A percentile compares a stretch with the other conserved stretches of the same genome.
Evolutionary conservation across 2,113 vertebrate genomes (phyloP).

Genomic region (Arothron firmamentum): DNA sequence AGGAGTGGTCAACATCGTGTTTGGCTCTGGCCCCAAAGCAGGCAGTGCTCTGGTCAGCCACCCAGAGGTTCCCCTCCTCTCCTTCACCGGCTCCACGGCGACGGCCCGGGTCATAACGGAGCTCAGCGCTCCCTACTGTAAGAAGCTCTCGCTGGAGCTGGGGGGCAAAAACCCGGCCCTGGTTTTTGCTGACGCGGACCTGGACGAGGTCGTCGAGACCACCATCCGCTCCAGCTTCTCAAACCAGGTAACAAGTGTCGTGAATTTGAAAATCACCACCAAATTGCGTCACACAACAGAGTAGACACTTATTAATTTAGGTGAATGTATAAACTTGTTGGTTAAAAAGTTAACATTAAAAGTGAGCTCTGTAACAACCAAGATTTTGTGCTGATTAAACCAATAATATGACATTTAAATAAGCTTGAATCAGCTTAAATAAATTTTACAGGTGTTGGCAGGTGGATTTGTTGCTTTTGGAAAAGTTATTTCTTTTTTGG

Average conservation of each 20-base stretch:
- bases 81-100: slow-evolving; percentile 92
- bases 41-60: slow-evolving; percentile 90
- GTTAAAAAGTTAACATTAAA: no score
- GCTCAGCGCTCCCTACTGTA: slow-evolving; percentile 85
- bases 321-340: no score
- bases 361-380: no score
- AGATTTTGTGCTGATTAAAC: no score
- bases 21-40: slow-evolving; percentile 79
- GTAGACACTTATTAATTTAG: no score
- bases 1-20: slow-evolving; percentile 92
- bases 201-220: slow-evolving; percentile 83
- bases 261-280: no score
- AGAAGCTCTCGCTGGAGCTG: slow-evolving; percentile 92
- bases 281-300: no score
- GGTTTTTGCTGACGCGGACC: slow-evolving; percentile 87
- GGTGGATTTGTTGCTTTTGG: no score
- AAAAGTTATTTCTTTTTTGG: not conserved
- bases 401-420: no score
- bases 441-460: no score
- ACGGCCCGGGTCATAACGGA: slow-evolving; percentile 83
- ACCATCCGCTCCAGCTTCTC: slow-evolving; percentile 91
- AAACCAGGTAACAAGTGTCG: slow-evolving; percentile 82
- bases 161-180: slow-evolving; percentile 95
- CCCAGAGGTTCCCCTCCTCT: slow-evolving; percentile 86
- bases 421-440: no score